A percentile compares a stretch with the other conserved stretches of the same genome.
Evolutionary conservation across 2,888 invertebrate genomes (phyloP).

Genomic region (Heliothis peltigera): DNA sequence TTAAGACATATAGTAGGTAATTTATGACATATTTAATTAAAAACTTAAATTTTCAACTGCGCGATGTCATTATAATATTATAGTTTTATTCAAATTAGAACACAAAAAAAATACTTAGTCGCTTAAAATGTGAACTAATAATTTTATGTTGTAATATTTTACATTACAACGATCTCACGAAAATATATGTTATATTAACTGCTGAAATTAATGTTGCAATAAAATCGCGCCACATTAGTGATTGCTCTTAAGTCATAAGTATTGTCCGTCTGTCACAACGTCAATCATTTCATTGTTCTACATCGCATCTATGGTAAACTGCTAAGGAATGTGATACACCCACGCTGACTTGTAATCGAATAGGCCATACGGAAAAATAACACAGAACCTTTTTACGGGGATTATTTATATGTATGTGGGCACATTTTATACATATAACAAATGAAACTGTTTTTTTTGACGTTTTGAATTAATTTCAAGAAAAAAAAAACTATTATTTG

Average conservation of each 20-base stretch:
- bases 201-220: constrained; percentile 37
- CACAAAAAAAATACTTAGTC: neutral
- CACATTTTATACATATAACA: neutral
- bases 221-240: constrained; percentile 29
- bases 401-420: neutral
- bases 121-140: constrained; percentile 1
- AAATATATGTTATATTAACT: neutral
- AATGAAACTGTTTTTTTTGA: neutral
- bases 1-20: too few species aligned
- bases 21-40: too few species aligned
- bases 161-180: constrained; percentile 4
- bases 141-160: neutral
- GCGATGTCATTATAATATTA: too few species aligned
- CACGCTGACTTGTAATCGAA: constrained; percentile 40
- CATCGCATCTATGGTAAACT: constrained; percentile 53
- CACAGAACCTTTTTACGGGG: constrained; percentile 4
- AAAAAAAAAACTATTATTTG: too few species aligned
- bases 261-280: constrained; percentile 52
- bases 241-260: constrained; percentile 28
- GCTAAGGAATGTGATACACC: constrained; percentile 24
- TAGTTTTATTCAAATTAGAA: too few species aligned
- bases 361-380: neutral
- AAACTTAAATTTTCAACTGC: too few species aligned
- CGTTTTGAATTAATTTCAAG: neutral
- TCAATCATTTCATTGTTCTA: constrained; percentile 57